Evolutionary conservation across 2,888 invertebrate species (phyloP).

Genomic region (Cephus runcator): DNA sequence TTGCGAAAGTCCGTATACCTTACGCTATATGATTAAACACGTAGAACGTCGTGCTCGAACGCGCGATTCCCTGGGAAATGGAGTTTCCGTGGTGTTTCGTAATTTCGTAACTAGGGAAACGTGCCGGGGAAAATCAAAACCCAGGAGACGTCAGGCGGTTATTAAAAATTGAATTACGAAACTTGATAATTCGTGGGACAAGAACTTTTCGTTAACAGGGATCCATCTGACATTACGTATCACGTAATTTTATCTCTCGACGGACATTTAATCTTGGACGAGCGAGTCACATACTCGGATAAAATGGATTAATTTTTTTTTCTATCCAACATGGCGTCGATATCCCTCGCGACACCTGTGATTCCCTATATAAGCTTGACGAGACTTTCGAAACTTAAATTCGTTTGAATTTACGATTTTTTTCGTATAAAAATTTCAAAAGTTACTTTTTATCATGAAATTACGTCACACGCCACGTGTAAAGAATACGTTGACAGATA

Average conservation of each 20-base stretch:
- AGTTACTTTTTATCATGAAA: neutral
- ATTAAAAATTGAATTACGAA: conserved; percentile 27
- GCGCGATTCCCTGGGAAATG: conserved; percentile 15
- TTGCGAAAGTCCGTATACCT: conserved; percentile 16
- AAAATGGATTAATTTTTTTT: neutral
- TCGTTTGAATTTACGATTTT: neutral
- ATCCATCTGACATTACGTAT: neutral
- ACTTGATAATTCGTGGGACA: conserved; percentile 17
- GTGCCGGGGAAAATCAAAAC: conserved; percentile 24
- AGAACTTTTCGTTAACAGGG: conserved; percentile 1
- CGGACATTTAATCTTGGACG: neutral
- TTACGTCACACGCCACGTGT: neutral
- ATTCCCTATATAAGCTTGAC: neutral
- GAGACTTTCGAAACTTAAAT: neutral
- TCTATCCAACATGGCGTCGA: neutral
- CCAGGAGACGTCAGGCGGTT: conserved; percentile 18
- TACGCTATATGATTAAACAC: neutral
- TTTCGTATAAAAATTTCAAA: neutral
- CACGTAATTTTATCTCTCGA: neutral
- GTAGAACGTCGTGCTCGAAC: conserved; percentile 5
- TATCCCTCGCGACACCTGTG: neutral
- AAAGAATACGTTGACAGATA: neutral
- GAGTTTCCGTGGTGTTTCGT: conserved; percentile 25
- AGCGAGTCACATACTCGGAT: neutral
- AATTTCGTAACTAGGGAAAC: conserved; percentile 28